Base-by-base conservation (phyloP, 1,140 invertebrate genomes). In the Zaprionus kolodkinae region DNA sequence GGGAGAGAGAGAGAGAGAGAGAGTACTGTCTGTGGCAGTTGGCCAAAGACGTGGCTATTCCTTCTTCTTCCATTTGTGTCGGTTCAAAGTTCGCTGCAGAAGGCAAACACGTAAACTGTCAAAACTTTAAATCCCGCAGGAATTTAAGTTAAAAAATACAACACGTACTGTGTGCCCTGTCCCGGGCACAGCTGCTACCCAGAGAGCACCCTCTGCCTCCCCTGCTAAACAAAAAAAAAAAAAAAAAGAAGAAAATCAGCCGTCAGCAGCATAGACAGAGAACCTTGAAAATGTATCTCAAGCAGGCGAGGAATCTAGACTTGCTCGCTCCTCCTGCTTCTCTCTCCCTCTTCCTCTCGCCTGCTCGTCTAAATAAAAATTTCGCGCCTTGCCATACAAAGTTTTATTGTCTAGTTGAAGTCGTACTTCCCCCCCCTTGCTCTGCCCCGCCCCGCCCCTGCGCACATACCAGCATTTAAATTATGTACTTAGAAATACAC, bases 401-500 rank as follows among this genome's bases (percentile, higher is more conserved):
- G 81, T 91, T 91, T 91, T 91, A 91, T 91, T 84, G 83, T 87
- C 69, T 90, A 76, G 72, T 72, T 77, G 60, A 72, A 66, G 72
- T 55, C 52, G 30, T 62, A 30, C 57, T 33, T 30, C 40, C 60
- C 38, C 12, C 56, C 27, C 15, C 38, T 5, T 30, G 4, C 43
- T 36, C 64, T 35, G 35, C 36, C 50, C 35, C 13, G 2, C 21
- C 30, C 33, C 25, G 36, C 43, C 33, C 48, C 21, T 17, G 21
- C 30, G 6, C 52, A 76, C 79, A 79, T 88, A 72, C 67, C 85
- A 79, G 72, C 79, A 83, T 86, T 89, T 91, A 91, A 91, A 91
- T 91, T 91, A 91, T 91, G 85, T 91, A 91, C 89, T 91, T 89
- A 86, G 89, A 91, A 90, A 87, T 91, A 87, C 76, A 91, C 81